phyloP scores from a whole-genome alignment of 2,888 invertebrate species.

The Eilema griseolum region DNA sequence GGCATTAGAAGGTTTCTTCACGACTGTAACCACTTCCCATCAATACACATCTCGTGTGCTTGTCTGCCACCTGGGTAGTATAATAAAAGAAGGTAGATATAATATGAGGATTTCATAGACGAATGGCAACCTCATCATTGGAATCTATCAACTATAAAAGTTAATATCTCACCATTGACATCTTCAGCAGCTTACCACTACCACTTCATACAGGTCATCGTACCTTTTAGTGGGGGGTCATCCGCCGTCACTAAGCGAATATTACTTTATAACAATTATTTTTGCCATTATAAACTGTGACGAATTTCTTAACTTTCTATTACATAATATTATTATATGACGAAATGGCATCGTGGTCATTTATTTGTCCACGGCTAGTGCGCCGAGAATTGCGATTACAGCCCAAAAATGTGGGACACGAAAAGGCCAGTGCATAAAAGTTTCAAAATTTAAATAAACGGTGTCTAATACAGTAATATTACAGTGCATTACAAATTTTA shows the following conservation, averaged over 20 bases:
- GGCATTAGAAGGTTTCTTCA: too few relatives aligned
- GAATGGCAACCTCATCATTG: too few relatives aligned
- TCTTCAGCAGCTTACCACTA: not conserved
- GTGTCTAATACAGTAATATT: conserved; percentile 4
- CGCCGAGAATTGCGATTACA: conserved; percentile 5
- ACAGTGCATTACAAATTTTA: not conserved
- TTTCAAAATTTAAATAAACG: conserved; percentile 2
- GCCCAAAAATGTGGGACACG: conserved; percentile 7
- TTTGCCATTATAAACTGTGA: conserved; percentile 16
- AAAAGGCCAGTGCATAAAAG: not conserved
- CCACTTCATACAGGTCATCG: not conserved
- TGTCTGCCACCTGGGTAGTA: too few relatives aligned
- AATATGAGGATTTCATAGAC: too few relatives aligned
- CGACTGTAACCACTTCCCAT: too few relatives aligned
- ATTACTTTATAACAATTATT: conserved; percentile 7
- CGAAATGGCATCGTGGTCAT: not conserved
- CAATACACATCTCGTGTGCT: too few relatives aligned
- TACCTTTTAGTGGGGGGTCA: not conserved
- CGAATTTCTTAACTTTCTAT: conserved; percentile 11
- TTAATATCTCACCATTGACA: too few relatives aligned
- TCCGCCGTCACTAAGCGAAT: not conserved
- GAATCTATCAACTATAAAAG: too few relatives aligned
- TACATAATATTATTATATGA: conserved; percentile 5
- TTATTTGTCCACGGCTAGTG: not conserved
- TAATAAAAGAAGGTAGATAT: too few relatives aligned